These are phyloP conservation scores for Larimichthys polyactis DNA, from an alignment of 2,113 vertebrate species.

Conservation along the genomic window DNA sequence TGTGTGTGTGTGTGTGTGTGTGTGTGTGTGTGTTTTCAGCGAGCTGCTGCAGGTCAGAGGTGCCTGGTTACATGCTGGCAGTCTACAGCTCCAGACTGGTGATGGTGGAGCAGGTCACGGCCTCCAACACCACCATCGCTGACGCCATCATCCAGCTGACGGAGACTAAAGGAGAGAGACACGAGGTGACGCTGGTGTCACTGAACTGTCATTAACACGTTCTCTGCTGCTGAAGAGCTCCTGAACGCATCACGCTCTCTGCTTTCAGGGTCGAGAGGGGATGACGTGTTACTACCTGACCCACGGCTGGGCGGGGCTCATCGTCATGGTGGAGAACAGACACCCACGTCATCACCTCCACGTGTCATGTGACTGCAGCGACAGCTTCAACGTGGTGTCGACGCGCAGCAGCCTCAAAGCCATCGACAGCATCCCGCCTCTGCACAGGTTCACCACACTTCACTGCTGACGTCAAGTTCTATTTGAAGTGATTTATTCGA, in stretches of 20 bases:
- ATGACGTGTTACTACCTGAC: slow-evolving; percentile 99
- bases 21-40: slow-evolving; percentile 24
- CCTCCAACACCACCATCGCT: slow-evolving; percentile 89
- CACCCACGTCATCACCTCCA: slow-evolving; percentile 95
- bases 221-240: too few species aligned
- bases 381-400: slow-evolving; percentile 98
- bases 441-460: slow-evolving; percentile 88
- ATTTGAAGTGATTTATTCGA: too few species aligned
- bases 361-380: slow-evolving; percentile 95
- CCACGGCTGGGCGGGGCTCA: slow-evolving; percentile 95
- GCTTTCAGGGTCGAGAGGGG: slow-evolving; percentile 91
- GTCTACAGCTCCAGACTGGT: slow-evolving; percentile 95
- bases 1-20: neutral
- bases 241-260: neutral
- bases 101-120: slow-evolving; percentile 94
- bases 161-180: slow-evolving; percentile 92
- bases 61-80: slow-evolving; percentile 88
- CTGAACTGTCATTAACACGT: neutral
- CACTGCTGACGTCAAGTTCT: too few species aligned
- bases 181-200: slow-evolving; percentile 84
- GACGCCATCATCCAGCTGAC: slow-evolving; percentile 95
- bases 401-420: slow-evolving; percentile 93
- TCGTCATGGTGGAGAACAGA: slow-evolving; percentile 96
- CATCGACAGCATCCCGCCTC: slow-evolving; percentile 93
- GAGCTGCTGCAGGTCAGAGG: slow-evolving; percentile 49